phyloP scores from a whole-genome alignment of 1,140 invertebrate species.

The Metopolophium dirhodum region DNA sequence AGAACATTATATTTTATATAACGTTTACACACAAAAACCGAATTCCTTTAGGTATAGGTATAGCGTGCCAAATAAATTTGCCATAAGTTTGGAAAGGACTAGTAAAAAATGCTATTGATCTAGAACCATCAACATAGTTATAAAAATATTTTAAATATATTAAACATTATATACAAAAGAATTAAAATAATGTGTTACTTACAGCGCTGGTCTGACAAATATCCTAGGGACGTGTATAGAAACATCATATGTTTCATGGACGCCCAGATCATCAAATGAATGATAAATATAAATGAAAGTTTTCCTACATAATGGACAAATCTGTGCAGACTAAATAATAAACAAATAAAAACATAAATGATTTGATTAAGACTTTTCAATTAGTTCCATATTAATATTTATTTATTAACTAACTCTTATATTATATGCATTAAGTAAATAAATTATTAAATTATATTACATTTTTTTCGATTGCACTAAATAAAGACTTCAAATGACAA shows the following conservation, averaged over 20 bases:
- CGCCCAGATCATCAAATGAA: background rate
- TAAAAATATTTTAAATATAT: background rate
- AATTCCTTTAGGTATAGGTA: no score
- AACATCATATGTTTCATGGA: conserved; percentile 25
- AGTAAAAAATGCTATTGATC: no score
- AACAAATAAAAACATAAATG: background rate
- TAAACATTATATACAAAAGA: background rate
- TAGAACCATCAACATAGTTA: no score
- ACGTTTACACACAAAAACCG: no score
- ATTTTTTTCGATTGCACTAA: background rate
- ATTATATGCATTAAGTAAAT: no score
- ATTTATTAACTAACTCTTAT: no score
- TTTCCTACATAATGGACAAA: conserved; percentile 43
- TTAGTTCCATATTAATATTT: no score
- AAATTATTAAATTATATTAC: background rate
- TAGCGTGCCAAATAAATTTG: no score
- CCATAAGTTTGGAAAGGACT: no score
- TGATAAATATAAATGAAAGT: background rate
- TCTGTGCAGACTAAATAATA: background rate
- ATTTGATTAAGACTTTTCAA: background rate
- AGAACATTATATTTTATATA: no score
- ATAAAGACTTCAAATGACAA: background rate
- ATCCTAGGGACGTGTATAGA: background rate
- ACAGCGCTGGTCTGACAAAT: background rate
- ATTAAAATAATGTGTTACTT: background rate